Percentiles rank a stretch among this genome's conserved stretches.
Conservation (phyloP, 2,888 invertebrate genomes). For the Drosophila multiciliata region DNA sequence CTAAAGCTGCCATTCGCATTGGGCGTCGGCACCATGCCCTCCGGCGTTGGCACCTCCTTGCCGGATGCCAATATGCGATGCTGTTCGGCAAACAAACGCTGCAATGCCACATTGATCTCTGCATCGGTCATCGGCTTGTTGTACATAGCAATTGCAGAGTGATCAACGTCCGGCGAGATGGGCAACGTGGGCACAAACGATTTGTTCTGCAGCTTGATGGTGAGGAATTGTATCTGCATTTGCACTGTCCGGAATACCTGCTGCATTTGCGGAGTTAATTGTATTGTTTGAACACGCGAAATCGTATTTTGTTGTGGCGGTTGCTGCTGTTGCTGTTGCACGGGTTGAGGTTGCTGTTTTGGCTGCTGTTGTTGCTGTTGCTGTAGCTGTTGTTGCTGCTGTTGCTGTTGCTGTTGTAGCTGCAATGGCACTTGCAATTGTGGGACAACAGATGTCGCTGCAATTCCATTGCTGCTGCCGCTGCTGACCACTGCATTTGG, state of each 20-base stretch:
- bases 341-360: constrained; percentile 48
- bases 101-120: constrained; percentile 86
- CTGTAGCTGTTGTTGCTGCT: constrained; percentile 39
- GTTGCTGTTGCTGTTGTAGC: constrained; percentile 41
- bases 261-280: constrained; percentile 90
- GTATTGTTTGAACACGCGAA: constrained; percentile 90
- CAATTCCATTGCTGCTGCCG: constrained; percentile 73
- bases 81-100: constrained; percentile 89
- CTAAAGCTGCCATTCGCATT: constrained; percentile 76
- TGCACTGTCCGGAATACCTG: constrained; percentile 88
- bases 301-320: constrained; percentile 83
- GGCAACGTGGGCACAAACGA: constrained; percentile 81
- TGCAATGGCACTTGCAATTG: constrained; percentile 53
- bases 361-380: constrained; percentile 43
- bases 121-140: constrained; percentile 85
- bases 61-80: constrained; percentile 90
- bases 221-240: constrained; percentile 89
- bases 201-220: constrained; percentile 86
- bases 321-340: constrained; percentile 67
- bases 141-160: constrained; percentile 81
- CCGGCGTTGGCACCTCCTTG: constrained; percentile 88
- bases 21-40: constrained; percentile 84
- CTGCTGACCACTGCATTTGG: constrained; percentile 39
- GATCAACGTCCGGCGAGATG: constrained; percentile 83
- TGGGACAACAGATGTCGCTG: constrained; percentile 40